Base-by-base conservation (phyloP, 2,888 invertebrate species). In the Ischnus inquisitorius region DNA sequence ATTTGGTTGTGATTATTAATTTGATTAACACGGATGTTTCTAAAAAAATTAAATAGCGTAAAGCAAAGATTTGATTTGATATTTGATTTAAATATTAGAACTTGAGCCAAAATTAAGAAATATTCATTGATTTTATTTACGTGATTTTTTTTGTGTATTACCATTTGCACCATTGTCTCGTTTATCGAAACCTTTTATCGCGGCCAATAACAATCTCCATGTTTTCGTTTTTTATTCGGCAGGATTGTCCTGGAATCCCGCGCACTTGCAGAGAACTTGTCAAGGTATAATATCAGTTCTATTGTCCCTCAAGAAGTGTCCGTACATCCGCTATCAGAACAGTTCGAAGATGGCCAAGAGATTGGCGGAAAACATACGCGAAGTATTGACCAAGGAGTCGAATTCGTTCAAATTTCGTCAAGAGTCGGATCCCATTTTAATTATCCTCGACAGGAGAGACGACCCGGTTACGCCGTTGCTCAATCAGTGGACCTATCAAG, bases 401-500 rank as follows among this genome's bases (percentile, higher is more conserved):
- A 96, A 96, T 10, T 94, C 99, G 10, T 97, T 99, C 92, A 97
- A 98, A 89, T 97, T 97, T 93, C 96, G 97, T n/a, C 96, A 96
- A 79, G 94, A 95, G 64, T 96, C 97, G 0, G 95, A 96, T 51
- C 97, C 98, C 0, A 94, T 98, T 85, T 93, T 99, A 79, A 93
- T 99, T 43, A 97, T 99, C 85, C 92, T 99, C 48, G 99, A 99
- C 93, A 95, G 99, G 87, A 95, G 98, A 88, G 98, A 98, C 92
- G 99, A 99, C 94, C 97, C 99, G 0, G 97, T 99, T 6, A 99
- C 99, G 0, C 99, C 99, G 0, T 94, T 99, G 77, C 94, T 99
- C 41, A 98, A 98, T 94, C 95, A 98, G 95, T 99, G 99, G 99
- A 99, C 99, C 0, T 99, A 99, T 94, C 99, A 99, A 94, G 99